Evolutionary conservation across 2,797 vertebrate species (phyloP).

Genomic region (Helicolenus hilgendorfi): DNA sequence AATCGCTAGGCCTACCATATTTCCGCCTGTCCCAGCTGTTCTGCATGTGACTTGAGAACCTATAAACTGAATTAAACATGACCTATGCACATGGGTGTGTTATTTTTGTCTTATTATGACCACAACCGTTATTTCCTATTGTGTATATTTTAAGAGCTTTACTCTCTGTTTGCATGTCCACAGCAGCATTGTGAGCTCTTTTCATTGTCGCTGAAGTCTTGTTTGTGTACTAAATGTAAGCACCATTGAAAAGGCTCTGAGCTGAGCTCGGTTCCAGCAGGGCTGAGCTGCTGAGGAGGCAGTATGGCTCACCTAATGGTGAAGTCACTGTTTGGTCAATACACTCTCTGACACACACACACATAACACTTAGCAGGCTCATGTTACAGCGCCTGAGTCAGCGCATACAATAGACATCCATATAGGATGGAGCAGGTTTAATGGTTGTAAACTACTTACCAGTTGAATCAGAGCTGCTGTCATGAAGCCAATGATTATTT

Average conservation of each 20-base stretch:
- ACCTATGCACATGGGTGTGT: not conserved
- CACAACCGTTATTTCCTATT: not conserved
- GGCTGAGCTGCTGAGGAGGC: constrained; percentile 64
- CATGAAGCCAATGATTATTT: constrained; percentile 34
- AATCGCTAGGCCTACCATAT: not conserved
- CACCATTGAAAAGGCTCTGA: not conserved
- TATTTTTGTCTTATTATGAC: not conserved
- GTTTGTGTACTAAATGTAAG: constrained; percentile 16
- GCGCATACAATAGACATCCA: constrained; percentile 55
- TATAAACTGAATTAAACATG: constrained; percentile 1
- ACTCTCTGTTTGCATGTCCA: not conserved
- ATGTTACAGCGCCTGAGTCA: constrained; percentile 68
- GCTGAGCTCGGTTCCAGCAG: constrained; percentile 19
- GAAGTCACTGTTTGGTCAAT: constrained; percentile 65
- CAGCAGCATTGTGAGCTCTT: not conserved
- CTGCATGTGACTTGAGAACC: not conserved
- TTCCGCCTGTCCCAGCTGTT: not conserved
- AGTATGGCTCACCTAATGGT: constrained; percentile 64
- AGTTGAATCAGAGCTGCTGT: constrained; percentile 22
- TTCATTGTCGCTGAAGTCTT: not conserved
- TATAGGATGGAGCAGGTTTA: constrained; percentile 30
- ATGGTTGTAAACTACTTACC: constrained; percentile 38
- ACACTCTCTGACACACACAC: constrained; percentile 28
- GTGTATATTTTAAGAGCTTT: not conserved
- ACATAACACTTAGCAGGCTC: constrained; percentile 34